These are phyloP conservation scores for Cerastis leucographa DNA, from an alignment of 2,888 invertebrate species.

Conservation along the genomic window DNA sequence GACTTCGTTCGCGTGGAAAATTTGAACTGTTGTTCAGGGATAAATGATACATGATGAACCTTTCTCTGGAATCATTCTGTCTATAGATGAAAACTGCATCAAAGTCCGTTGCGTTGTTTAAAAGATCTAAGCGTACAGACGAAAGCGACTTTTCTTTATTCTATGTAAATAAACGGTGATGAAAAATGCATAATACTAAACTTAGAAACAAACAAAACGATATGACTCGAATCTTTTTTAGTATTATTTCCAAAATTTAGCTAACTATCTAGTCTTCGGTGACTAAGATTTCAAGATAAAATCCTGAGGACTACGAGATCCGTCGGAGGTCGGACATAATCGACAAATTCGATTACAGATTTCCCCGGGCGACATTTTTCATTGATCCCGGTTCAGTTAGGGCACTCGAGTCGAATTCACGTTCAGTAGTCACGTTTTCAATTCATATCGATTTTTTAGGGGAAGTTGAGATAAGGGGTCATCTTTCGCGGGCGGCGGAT, in stretches of 20 bases:
- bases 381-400: slow-evolving; percentile 76
- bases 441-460: slow-evolving; percentile 57
- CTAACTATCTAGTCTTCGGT: slow-evolving; percentile 67
- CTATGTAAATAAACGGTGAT: neutral
- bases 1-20: no score
- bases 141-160: no score
- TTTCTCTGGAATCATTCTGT: no score
- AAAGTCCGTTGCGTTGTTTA: no score
- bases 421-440: slow-evolving; percentile 63
- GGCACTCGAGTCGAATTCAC: slow-evolving; percentile 71
- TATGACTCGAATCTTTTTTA: slow-evolving; percentile 34
- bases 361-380: slow-evolving; percentile 82
- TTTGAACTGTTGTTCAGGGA: no score
- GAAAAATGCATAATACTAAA: neutral
- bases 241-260: slow-evolving; percentile 61
- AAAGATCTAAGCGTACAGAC: no score
- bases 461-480: slow-evolving; percentile 19
- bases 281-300: slow-evolving; percentile 77
- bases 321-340: slow-evolving; percentile 79
- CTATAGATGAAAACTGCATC: no score
- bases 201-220: neutral
- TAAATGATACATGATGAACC: no score
- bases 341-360: slow-evolving; percentile 87
- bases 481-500: no score
- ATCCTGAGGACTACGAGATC: slow-evolving; percentile 68